Percentiles rank a stretch among this genome's conserved stretches.
Evolutionary conservation across 2,797 vertebrate species (phyloP).

Genomic region (Xiphophorus birchmanni): DNA sequence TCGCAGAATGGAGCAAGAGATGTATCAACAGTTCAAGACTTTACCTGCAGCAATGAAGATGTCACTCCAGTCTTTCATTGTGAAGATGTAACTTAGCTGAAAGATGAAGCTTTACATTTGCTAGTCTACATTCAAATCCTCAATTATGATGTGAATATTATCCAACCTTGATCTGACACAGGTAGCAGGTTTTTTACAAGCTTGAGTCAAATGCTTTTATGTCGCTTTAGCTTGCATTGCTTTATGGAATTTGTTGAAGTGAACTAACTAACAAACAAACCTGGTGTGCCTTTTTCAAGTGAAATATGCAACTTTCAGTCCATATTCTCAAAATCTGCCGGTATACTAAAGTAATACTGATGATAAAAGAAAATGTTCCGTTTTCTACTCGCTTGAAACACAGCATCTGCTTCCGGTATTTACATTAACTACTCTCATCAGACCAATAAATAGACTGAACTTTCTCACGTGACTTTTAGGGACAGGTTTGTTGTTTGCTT

Average conservation of each 20-base stretch:
- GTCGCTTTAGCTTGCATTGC: background rate
- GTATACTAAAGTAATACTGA: background rate
- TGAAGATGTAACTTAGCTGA: background rate
- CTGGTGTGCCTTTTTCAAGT: background rate
- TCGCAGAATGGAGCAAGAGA: background rate
- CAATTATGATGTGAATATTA: background rate
- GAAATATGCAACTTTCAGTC: background rate
- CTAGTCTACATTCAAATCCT: background rate
- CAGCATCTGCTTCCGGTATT: background rate
- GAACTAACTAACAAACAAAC: background rate
- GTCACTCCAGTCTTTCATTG: background rate
- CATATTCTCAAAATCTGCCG: background rate
- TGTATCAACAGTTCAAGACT: background rate
- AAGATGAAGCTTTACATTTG: background rate
- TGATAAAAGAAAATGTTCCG: background rate
- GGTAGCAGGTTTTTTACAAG: background rate
- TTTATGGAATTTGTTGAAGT: background rate
- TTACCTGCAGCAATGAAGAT: background rate
- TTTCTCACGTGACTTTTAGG: background rate
- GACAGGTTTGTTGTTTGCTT: background rate
- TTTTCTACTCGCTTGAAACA: background rate
- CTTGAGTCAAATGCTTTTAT: too few relatives aligned
- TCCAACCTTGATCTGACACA: too few relatives aligned
- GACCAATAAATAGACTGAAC: background rate
- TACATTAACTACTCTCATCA: background rate